Conservation (phyloP, 2,797 vertebrate species). For the Okamejei kenojei region DNA sequence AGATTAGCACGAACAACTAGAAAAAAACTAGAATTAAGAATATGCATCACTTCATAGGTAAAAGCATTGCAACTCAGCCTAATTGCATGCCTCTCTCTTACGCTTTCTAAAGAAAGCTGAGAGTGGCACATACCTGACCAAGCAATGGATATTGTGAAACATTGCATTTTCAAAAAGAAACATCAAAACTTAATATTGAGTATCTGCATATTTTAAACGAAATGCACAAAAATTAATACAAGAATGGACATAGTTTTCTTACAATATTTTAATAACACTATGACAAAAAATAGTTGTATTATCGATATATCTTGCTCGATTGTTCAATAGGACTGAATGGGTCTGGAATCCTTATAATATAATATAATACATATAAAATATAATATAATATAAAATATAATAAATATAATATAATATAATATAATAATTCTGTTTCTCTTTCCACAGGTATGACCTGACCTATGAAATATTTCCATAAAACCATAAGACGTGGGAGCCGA, state of each 20-base stretch:
- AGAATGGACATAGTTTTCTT: neutral
- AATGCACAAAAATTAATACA: neutral
- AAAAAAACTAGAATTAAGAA: conserved; percentile 11
- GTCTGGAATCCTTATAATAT: too few species aligned
- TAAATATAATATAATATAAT: too few species aligned
- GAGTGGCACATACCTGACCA: neutral
- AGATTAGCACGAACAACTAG: neutral
- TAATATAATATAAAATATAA: too few species aligned
- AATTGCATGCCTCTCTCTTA: neutral
- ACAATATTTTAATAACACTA: neutral
- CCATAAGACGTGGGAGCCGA: too few species aligned
- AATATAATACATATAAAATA: too few species aligned
- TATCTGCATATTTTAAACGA: neutral
- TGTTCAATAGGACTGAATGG: too few species aligned
- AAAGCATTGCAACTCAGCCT: neutral
- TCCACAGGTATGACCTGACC: too few species aligned
- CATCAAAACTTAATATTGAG: neutral
- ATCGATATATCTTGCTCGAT: neutral
- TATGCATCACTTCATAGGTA: neutral
- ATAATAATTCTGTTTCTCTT: too few species aligned
- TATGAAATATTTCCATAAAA: too few species aligned
- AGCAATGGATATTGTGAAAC: neutral
- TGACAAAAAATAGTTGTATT: neutral
- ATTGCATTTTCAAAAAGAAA: neutral
- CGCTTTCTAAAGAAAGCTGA: neutral